A percentile compares a stretch with the other conserved stretches of the same genome.
Evolutionary conservation across 2,888 invertebrate species (phyloP).

Genomic region (Clunio marinus): DNA sequence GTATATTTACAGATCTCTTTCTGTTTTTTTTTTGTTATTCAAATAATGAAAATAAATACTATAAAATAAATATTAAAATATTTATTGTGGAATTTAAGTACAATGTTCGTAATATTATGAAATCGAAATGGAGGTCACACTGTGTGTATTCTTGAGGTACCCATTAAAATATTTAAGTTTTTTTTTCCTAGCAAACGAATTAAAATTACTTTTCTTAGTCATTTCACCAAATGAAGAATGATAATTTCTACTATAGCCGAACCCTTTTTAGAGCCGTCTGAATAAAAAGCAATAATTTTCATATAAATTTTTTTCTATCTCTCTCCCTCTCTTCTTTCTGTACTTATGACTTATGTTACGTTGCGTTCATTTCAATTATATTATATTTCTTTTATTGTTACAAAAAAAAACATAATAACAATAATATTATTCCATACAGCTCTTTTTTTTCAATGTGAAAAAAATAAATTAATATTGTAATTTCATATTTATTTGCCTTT

Average conservation of each 20-base stretch:
- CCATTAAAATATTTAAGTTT: no score
- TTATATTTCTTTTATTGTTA: slow-evolving; percentile 42
- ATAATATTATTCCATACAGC: slow-evolving; percentile 28
- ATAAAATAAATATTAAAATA: slow-evolving; percentile 38
- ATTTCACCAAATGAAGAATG: neutral
- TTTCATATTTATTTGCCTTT: slow-evolving; percentile 35
- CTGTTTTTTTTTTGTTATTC: slow-evolving; percentile 22
- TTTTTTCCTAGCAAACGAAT: no score
- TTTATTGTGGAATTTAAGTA: slow-evolving; percentile 29
- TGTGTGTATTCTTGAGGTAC: no score
- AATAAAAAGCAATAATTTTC: slow-evolving; percentile 37
- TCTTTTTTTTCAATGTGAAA: neutral
- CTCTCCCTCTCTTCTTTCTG: slow-evolving; percentile 39
- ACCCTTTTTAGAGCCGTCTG: slow-evolving; percentile 34
- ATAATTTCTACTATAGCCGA: slow-evolving; percentile 14
- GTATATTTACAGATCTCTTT: slow-evolving; percentile 28
- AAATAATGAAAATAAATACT: slow-evolving; percentile 28
- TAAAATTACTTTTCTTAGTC: neutral
- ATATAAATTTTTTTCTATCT: slow-evolving; percentile 41
- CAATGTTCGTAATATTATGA: slow-evolving; percentile 15
- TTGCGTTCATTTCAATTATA: slow-evolving; percentile 42
- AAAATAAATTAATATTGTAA: slow-evolving; percentile 35
- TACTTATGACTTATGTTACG: slow-evolving; percentile 41
- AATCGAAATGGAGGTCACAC: slow-evolving; percentile 15
- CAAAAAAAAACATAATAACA: slow-evolving; percentile 33